phyloP scores from a whole-genome alignment of 2,113 vertebrate species.

The Herpetotheres cachinnans region DNA sequence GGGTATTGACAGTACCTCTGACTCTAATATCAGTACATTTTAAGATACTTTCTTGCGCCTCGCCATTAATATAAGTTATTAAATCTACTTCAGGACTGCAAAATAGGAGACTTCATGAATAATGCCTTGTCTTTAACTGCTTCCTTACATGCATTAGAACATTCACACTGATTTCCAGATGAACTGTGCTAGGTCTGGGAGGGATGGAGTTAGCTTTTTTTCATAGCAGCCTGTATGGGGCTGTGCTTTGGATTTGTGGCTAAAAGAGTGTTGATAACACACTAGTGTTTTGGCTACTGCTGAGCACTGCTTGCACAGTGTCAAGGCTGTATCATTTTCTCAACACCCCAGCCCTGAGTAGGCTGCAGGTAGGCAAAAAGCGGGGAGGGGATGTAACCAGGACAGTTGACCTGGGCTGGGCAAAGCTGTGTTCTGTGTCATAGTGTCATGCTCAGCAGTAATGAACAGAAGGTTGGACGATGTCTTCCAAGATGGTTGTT shows the following conservation, averaged over 20 bases:
- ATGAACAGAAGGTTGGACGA: background rate
- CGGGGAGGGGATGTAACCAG: background rate
- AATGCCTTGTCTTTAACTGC: background rate
- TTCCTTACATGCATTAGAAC: background rate
- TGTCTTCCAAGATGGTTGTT: background rate
- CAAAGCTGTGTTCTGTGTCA: rapidly evolving
- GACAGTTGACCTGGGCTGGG: background rate
- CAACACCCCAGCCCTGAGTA: background rate
- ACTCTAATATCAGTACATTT: background rate
- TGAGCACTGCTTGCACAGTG: background rate
- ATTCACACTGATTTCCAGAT: background rate
- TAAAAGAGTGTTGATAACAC: background rate
- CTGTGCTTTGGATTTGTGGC: background rate
- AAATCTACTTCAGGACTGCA: background rate
- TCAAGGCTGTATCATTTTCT: background rate
- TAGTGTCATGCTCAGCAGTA: background rate
- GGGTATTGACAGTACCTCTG: background rate
- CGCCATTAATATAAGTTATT: background rate
- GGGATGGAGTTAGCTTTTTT: background rate
- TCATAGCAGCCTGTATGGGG: background rate
- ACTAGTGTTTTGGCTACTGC: background rate
- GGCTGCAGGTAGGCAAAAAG: background rate
- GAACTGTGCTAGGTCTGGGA: background rate
- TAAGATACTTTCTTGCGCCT: background rate
- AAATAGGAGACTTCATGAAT: background rate